Evolutionary conservation across 2,888 invertebrate species (phyloP), one percentile per base, ranked within the genome.

Genomic region (Mimas tiliae): DNA sequence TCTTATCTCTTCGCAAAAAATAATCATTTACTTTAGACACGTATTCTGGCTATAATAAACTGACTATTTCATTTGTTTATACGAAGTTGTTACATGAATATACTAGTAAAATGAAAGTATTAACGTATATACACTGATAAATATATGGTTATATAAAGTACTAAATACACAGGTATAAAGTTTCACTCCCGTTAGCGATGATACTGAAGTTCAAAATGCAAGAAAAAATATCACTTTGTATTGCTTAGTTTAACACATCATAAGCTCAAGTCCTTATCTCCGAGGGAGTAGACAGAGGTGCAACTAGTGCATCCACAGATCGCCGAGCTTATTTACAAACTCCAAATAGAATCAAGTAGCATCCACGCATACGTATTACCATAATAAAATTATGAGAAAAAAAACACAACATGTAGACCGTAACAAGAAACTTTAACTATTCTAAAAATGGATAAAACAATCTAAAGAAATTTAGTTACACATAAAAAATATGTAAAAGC

Each of bases 1-100:
- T 67, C 65, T 67, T 69, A 71, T 67, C 70, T 68, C 62, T 45
- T 42, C 66, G 66, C 64, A 67, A 67, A 62, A 67, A 52, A 52
- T 27, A 27, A 27, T 27, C 53, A 55, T 55, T 16, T 38, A 55
- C 34, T 55, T 55, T 55, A 65, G 38, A 38, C 7, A 38, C 1
- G 38, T 38, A 38, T 6, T 11, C 2, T 27, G 27, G 42, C 19
- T 45, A 45, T 27, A n/a, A 50, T 47, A 53, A 64, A 52, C 51
- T 27, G 64, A n/a, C 6, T 38, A 38, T 9, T 38, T 7, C 1
- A 38, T 38, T 9, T 6, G 38, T 6, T 27, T 9, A 38, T 38
- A 38, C 7, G 9, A 38, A 38, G n/a, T n/a, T n/a, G n/a, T n/a
- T 7, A 38, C 38, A 38, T 38, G 0, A 2, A 27, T 9, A 21